phyloP scores from a whole-genome alignment of 2,888 invertebrate species.

The Flexamia atlantica region DNA sequence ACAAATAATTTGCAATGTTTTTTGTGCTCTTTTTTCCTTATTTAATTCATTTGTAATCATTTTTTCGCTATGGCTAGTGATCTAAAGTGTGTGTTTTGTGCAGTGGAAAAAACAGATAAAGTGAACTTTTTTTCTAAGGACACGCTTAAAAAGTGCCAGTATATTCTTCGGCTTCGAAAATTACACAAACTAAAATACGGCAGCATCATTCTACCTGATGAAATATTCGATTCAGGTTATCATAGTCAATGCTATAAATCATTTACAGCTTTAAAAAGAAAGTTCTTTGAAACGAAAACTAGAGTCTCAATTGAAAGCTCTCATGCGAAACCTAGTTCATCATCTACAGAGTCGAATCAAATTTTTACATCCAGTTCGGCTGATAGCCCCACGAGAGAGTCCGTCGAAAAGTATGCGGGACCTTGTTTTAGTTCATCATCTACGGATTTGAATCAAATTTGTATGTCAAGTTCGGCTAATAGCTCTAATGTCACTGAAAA shows the following conservation, averaged over 20 bases:
- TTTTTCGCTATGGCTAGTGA: too few relatives aligned
- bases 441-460: too few relatives aligned
- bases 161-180: background rate
- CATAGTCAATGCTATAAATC: conserved; percentile 18
- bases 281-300: background rate
- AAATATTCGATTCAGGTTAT: background rate
- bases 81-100: too few relatives aligned
- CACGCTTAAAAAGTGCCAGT: background rate
- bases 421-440: too few relatives aligned
- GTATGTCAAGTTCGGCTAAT: too few relatives aligned
- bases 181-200: conserved; percentile 1
- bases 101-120: too few relatives aligned
- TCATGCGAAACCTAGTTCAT: background rate
- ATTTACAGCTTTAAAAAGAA: conserved; percentile 1
- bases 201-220: background rate
- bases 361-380: background rate
- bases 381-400: background rate
- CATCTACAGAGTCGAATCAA: background rate
- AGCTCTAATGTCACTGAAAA: too few relatives aligned
- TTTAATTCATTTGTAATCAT: too few relatives aligned
- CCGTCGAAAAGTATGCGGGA: too few relatives aligned
- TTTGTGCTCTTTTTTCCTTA: too few relatives aligned
- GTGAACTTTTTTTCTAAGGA: background rate
- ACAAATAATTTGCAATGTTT: too few relatives aligned
- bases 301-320: background rate